Evolutionary conservation across 2,888 invertebrate species (phyloP), one percentile per base, ranked within the genome.

Genomic region (Heterodera filipjevi): DNA sequence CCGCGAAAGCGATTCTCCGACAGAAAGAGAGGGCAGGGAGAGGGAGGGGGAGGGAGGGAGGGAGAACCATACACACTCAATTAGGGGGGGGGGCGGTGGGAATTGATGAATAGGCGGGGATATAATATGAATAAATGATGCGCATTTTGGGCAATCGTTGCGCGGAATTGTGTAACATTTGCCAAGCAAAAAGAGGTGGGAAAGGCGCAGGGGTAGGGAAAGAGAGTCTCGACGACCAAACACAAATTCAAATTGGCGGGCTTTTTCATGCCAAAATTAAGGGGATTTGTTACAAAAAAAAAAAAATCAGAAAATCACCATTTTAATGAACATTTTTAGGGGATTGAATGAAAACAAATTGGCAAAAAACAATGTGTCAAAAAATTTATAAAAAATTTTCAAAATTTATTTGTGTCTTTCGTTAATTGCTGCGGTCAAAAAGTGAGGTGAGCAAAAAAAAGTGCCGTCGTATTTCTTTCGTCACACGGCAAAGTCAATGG

Each of bases 111-210:
- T 59, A 59, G 59, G 59, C 59, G 59, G 59, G 59, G 44, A 44
- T 44, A 12, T 5, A 12, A 44, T 44, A 44, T 44, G 44, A 44
- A 12, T n/a, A 44, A 12, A 44, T 14, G 49, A 49, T 39, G 6
- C 39, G 39, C 16, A 49, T 19, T 59, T 59, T 59, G 59, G 59
- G 27, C 59, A 59, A 49, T n/a, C 27, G 19, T 12, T 27, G 59
- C 59, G 59, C 59, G 59, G 59, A 59, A 59, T 59, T 59, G 59
- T 59, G 59, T 59, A 59, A 59, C 59, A 59, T 59, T n/a, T 59
- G 59, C 27, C n/a, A 8, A 8, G 6, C n/a, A 6, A 27, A 12
- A 6, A 12, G 59, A 59, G 59, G 27, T 27, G 59, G 59, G 59
- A 27, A 27, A 5, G n/a, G 3, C 2, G 5, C 5, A 5, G 53